Percentiles rank a stretch among this genome's conserved stretches.
Evolutionary conservation across 2,113 vertebrate species (phyloP).

Genomic region (Eurystomus gularis): DNA sequence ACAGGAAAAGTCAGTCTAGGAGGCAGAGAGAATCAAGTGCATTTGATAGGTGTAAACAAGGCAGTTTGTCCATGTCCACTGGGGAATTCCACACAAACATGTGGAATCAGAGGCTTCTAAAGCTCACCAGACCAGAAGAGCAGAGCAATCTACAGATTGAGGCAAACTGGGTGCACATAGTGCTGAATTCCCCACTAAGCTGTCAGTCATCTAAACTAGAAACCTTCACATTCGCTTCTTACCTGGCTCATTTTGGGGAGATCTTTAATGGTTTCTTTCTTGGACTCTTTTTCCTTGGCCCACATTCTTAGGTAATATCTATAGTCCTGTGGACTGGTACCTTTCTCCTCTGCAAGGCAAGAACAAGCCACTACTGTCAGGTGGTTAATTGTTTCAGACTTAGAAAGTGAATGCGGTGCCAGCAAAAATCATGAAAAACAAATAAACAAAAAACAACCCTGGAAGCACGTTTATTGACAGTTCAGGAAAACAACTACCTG

Average conservation of each 20-base stretch:
- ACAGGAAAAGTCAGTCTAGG: background rate
- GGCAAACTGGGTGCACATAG: background rate
- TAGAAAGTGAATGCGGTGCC: background rate
- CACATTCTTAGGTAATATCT: slow-evolving; percentile 93
- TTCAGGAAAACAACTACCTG: background rate
- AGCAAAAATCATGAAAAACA: background rate
- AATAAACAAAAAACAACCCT: too few species aligned
- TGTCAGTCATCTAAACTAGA: background rate
- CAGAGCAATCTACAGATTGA: background rate
- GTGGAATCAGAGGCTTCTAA: background rate
- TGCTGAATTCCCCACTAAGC: background rate
- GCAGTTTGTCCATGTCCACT: background rate
- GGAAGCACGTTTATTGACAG: background rate
- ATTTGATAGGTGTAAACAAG: background rate
- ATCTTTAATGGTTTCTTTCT: slow-evolving; percentile 92
- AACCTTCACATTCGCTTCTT: slow-evolving; percentile 11
- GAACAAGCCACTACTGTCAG: background rate
- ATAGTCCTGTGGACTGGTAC: slow-evolving; percentile 85
- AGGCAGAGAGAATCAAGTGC: background rate
- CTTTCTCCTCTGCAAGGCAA: slow-evolving; percentile 81
- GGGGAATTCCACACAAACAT: background rate
- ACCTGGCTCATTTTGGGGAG: slow-evolving; percentile 98
- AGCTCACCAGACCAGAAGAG: background rate
- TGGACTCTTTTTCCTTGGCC: slow-evolving; percentile 91
- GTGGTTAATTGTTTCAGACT: background rate